Evolutionary conservation across 2,113 vertebrate genomes (phyloP), one percentile per base, ranked within the genome.

Genomic region (Copsychus sechellarum): DNA sequence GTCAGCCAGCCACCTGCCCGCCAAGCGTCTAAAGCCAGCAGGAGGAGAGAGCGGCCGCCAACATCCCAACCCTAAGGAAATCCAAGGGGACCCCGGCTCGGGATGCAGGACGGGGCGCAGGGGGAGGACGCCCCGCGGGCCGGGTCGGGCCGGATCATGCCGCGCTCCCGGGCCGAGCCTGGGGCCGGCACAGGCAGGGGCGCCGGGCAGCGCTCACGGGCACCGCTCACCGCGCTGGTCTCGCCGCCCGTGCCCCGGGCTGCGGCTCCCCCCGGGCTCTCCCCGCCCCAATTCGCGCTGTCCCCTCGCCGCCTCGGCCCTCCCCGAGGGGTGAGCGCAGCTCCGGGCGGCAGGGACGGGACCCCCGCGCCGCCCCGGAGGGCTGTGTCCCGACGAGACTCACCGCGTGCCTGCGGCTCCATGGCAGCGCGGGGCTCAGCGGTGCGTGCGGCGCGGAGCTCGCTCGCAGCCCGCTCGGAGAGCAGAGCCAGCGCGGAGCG

Each of bases 371-470:
- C 56, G 9, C 60, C 48, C 28, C 70, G 34, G 26, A 86, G 79
- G 25, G 42, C 53, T 61, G 33, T 3, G n/a, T 65, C 56, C 66
- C 11, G 33, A 8, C 9, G 19, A 47, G 14, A 95, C 93, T 95
- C 86, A 95, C 93, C 93, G 51, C 67, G 93, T 45, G 90, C 93
- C 61, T 92, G 90, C 45, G 90, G 90, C 71, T 95, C 93, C 93
- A 95, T 95, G 54, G 48, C 76, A 33, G 57, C n/a, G 64, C 36
- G 54, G 31, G 6, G 12, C 58, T 67, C 53, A 11, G 43, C 43
- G 38, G 43, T 54, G 40, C 53, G 28, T 34, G 25, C 43, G 24
- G 58, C 19, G 17, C 50, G 42, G 51, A 43, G 42, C 42, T 43
- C 42, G 42, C 17, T 43, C 42, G 42, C 42, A 29, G 51, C 51